A percentile compares a stretch with the other conserved stretches of the same genome.
Evolutionary conservation across 2,797 vertebrate genomes (phyloP).

Genomic region (Lophotriccus pileatus): DNA sequence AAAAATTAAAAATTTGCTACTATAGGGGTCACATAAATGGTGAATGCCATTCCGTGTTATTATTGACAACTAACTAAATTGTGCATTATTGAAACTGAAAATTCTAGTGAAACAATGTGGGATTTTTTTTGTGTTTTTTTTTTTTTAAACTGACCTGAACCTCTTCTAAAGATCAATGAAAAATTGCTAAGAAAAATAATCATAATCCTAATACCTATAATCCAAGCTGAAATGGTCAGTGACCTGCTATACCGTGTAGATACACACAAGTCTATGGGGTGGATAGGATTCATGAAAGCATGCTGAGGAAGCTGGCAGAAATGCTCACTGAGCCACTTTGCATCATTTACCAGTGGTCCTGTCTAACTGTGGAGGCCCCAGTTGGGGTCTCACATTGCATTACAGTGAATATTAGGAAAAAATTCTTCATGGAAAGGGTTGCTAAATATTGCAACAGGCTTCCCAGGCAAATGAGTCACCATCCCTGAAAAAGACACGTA

Average conservation of each 20-base stretch:
- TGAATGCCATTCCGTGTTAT: background rate
- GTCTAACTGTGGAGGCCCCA: no score
- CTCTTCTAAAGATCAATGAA: background rate
- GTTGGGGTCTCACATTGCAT: background rate
- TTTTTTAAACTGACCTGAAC: background rate
- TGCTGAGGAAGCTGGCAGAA: no score
- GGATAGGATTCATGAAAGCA: no score
- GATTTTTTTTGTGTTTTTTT: no score
- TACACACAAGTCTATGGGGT: no score
- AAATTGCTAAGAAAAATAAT: background rate
- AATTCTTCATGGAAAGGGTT: background rate
- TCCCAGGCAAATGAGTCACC: background rate
- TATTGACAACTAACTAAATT: background rate
- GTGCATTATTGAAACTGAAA: background rate
- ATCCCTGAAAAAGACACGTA: background rate
- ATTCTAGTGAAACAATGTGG: background rate
- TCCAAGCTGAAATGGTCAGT: background rate
- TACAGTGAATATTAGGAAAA: background rate
- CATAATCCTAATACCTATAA: background rate
- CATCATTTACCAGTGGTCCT: no score
- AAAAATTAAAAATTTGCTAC: background rate
- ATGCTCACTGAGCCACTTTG: no score
- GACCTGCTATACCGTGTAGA: no score
- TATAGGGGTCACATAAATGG: background rate
- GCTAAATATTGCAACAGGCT: background rate